These are phyloP conservation scores for Onthophagus taurus DNA, from an alignment of 1,140 invertebrate genomes.

Conservation along the genomic window DNA sequence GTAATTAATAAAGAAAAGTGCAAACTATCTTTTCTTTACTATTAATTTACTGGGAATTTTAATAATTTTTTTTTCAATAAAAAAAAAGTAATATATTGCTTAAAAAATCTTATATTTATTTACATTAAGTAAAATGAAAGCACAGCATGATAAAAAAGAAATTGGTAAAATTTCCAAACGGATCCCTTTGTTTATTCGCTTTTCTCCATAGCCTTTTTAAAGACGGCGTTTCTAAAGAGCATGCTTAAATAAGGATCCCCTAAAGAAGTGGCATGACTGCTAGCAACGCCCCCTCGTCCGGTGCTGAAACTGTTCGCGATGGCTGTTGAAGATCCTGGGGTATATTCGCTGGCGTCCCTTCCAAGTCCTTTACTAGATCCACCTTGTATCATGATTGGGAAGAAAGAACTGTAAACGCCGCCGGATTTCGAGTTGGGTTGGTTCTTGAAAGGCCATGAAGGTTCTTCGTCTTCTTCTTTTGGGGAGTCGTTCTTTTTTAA, in stretches of 20 bases:
- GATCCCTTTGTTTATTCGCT: no score
- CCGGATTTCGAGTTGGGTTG: constrained; percentile 27
- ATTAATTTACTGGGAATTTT: no score
- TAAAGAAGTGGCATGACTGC: constrained; percentile 58
- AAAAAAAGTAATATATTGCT: no score
- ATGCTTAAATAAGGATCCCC: constrained; percentile 39
- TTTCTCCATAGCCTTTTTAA: no score
- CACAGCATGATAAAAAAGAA: no score
- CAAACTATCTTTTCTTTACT: no score
- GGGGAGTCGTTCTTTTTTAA: constrained; percentile 11
- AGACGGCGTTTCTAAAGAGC: constrained; percentile 16
- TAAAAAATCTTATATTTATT: no score
- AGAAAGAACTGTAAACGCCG: constrained; percentile 49
- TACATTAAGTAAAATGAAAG: no score
- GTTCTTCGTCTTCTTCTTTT: constrained; percentile 26
- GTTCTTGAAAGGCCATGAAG: constrained; percentile 28
- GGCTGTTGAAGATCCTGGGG: constrained; percentile 44
- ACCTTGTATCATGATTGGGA: constrained; percentile 52
- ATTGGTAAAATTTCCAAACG: no score
- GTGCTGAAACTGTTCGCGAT: constrained; percentile 60
- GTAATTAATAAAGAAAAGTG: no score
- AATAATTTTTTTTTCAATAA: no score
- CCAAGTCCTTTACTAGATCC: constrained; percentile 35
- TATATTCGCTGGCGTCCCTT: constrained; percentile 34
- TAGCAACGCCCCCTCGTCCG: constrained; percentile 53